A percentile compares a stretch with the other conserved stretches of the same genome.
Conservation (phyloP, 1,140 invertebrate genomes). For the Andricus grossulariae region DNA sequence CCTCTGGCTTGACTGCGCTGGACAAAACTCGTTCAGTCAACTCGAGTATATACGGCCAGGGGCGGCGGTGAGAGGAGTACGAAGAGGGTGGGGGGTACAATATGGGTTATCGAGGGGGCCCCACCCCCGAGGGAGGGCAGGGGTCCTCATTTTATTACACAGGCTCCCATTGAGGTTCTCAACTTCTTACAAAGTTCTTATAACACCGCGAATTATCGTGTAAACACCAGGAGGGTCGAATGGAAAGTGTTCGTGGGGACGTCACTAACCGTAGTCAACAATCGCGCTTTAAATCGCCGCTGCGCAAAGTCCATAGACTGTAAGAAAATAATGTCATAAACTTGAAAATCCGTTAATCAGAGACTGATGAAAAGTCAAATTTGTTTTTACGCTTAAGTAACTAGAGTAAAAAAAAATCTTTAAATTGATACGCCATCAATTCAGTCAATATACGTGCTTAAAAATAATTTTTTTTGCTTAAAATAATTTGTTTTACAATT, state of each 20-base stretch:
- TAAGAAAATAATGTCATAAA: not conserved
- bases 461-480: too few species aligned
- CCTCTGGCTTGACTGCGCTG: slow-evolving; percentile 62
- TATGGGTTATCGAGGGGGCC: slow-evolving; percentile 75
- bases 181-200: slow-evolving; percentile 56
- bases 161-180: slow-evolving; percentile 67
- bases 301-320: not conserved
- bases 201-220: slow-evolving; percentile 49
- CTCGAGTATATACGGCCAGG: slow-evolving; percentile 74
- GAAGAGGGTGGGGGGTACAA: slow-evolving; percentile 70
- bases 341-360: not conserved
- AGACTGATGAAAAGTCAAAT: not conserved
- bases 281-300: slow-evolving; percentile 24
- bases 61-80: slow-evolving; percentile 63
- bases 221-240: slow-evolving; percentile 48
- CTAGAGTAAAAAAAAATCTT: too few species aligned
- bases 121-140: slow-evolving; percentile 72
- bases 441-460: too few species aligned
- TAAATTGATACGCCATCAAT: too few species aligned
- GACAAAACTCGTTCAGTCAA: slow-evolving; percentile 72
- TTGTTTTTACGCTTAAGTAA: not conserved
- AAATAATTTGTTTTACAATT: too few species aligned
- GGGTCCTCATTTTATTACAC: slow-evolving; percentile 76
- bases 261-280: slow-evolving; percentile 58
- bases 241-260: slow-evolving; percentile 43